These are phyloP conservation scores for Encarsia formosa DNA, from an alignment of 2,888 invertebrate genomes.

Conservation along the genomic window DNA sequence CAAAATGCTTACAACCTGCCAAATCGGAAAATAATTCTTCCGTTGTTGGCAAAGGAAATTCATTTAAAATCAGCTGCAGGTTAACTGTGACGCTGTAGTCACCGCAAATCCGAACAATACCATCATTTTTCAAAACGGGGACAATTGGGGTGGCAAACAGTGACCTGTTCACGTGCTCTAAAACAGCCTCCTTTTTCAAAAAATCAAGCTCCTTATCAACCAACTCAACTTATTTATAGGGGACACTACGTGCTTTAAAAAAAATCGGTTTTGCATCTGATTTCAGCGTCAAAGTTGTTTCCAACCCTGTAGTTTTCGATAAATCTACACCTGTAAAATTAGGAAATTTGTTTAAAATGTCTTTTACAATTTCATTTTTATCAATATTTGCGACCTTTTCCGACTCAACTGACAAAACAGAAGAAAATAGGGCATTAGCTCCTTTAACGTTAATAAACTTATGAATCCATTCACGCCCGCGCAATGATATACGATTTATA, in stretches of 20 bases:
- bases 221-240: not conserved
- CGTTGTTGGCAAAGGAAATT: conserved; percentile 33
- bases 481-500: not conserved
- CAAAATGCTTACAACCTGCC: conserved; percentile 31
- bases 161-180: conserved; percentile 29
- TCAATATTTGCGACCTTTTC: not conserved
- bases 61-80: conserved; percentile 29
- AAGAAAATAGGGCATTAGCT: not conserved
- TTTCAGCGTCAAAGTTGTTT: not conserved
- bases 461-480: not conserved
- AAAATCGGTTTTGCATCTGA: not conserved
- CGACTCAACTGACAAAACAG: not conserved
- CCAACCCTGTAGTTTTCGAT: not conserved
- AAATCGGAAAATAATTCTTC: conserved; percentile 34
- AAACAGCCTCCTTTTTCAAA: conserved; percentile 26
- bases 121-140: too few relatives aligned
- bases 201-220: conserved; percentile 13
- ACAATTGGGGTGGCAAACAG: conserved; percentile 40
- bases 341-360: not conserved
- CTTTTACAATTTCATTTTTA: not conserved
- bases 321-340: not conserved
- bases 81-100: conserved; percentile 36
- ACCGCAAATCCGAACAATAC: too few relatives aligned
- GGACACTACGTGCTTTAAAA: not conserved
- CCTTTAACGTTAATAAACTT: not conserved